These are phyloP conservation scores for Meleagris gallopavo DNA, from an alignment of 2,113 vertebrate genomes.

Conservation along the genomic window DNA sequence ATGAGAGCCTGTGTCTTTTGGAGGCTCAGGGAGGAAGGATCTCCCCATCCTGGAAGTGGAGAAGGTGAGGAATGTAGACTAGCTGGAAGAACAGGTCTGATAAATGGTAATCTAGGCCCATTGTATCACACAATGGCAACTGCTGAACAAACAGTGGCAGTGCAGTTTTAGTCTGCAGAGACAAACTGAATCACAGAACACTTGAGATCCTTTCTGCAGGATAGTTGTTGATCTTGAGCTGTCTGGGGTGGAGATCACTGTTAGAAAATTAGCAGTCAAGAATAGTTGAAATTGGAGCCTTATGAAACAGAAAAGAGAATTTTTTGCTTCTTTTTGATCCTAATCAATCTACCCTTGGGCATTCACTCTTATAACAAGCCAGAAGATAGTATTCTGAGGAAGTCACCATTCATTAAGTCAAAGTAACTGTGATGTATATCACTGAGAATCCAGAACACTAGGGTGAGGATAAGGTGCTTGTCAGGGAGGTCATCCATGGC, in stretches of 20 bases:
- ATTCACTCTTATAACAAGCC: not conserved
- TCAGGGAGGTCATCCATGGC: constrained; percentile 8
- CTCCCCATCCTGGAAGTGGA: constrained; percentile 44
- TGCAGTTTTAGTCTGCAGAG: constrained; percentile 7
- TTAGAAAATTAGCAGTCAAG: not conserved
- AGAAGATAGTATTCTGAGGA: constrained; percentile 6
- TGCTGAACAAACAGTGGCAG: constrained; percentile 52
- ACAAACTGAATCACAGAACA: constrained; percentile 9
- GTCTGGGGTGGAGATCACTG: not conserved
- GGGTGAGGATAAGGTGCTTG: constrained; percentile 1
- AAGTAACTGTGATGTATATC: not conserved
- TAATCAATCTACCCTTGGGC: not conserved
- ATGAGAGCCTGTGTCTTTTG: not conserved
- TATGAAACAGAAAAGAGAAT: not conserved
- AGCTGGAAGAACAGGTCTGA: constrained; percentile 69
- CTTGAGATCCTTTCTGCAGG: constrained; percentile 3
- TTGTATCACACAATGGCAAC: constrained; percentile 58
- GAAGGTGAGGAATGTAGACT: constrained; percentile 51
- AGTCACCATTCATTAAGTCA: not conserved
- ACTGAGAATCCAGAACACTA: not conserved
- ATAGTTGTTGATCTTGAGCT: not conserved
- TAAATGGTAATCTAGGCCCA: constrained; percentile 44
- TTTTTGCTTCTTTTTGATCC: not conserved
- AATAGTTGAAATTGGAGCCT: not conserved
- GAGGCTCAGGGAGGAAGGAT: constrained; percentile 25